Percentiles rank a stretch among this genome's conserved stretches.
These are phyloP conservation scores for Pseudeuparius sepicola DNA, from an alignment of 2,888 invertebrate genomes.

Conservation along the genomic window DNA sequence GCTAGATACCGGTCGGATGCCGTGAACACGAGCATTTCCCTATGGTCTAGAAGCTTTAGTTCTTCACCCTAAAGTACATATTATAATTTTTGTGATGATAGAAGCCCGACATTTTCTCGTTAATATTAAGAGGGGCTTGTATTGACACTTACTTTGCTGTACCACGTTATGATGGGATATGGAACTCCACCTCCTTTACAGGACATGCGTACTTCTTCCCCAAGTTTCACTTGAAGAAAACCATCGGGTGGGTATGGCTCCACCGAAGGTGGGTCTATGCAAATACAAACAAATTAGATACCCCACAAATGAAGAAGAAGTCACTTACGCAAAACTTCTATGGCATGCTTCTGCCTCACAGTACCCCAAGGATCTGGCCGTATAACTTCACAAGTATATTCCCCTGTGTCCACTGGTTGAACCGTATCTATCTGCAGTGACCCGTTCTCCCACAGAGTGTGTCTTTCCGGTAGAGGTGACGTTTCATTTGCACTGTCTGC, in stretches of 20 bases:
- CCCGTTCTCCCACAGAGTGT: slow-evolving; percentile 58
- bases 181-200: slow-evolving; percentile 66
- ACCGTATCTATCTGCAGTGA: slow-evolving; percentile 56
- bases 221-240: slow-evolving; percentile 59
- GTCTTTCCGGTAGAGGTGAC: slow-evolving; percentile 42
- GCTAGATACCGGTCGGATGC: slow-evolving; percentile 57
- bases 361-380: slow-evolving; percentile 57
- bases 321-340: slow-evolving; percentile 70
- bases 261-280: slow-evolving; percentile 62
- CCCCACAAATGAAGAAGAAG: too few relatives aligned
- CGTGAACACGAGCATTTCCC: slow-evolving; percentile 51
- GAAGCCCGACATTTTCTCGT: too few relatives aligned
- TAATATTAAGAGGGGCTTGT: slow-evolving; percentile 4
- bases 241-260: slow-evolving; percentile 58
- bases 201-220: slow-evolving; percentile 63
- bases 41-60: slow-evolving; percentile 50
- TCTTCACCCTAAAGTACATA: slow-evolving; percentile 45
- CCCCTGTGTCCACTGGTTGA: slow-evolving; percentile 50
- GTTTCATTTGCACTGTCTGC: slow-evolving; percentile 39
- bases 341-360: slow-evolving; percentile 62
- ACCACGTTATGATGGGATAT: slow-evolving; percentile 63
- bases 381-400: slow-evolving; percentile 58
- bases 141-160: slow-evolving; percentile 39
- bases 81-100: neutral
- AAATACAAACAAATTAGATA: too few relatives aligned